Evolutionary conservation across 2,888 invertebrate species (phyloP).

Genomic region (Monopis laevigella): DNA sequence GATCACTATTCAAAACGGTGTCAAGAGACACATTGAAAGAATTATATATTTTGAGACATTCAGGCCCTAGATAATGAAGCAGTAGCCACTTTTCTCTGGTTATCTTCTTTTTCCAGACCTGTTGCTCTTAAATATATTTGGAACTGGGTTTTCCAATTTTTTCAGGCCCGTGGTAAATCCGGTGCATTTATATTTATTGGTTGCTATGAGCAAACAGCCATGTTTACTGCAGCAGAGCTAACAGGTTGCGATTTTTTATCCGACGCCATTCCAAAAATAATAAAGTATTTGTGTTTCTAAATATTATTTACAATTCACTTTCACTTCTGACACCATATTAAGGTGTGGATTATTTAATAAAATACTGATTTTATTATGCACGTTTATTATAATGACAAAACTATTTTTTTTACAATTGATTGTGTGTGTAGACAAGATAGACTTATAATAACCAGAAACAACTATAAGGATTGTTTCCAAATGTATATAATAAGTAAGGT

Average conservation of each 20-base stretch:
- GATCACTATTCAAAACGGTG: neutral
- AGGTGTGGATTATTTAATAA: too few relatives aligned
- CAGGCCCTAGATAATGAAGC: neutral
- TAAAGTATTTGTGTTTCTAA: too few relatives aligned
- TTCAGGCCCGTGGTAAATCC: neutral
- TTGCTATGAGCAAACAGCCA: conserved; percentile 1
- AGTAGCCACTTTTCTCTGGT: conserved; percentile 5
- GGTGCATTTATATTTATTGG: neutral
- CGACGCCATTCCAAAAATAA: neutral
- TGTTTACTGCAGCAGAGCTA: neutral
- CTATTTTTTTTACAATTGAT: too few relatives aligned
- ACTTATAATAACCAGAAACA: too few relatives aligned
- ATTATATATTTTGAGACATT: conserved; percentile 3
- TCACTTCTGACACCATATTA: too few relatives aligned
- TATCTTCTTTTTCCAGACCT: conserved; percentile 11
- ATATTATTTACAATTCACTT: too few relatives aligned
- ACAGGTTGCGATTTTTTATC: neutral
- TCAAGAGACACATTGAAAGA: neutral
- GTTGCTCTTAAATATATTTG: conserved; percentile 11
- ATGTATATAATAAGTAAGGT: too few relatives aligned
- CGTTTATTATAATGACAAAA: too few relatives aligned
- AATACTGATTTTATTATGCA: too few relatives aligned
- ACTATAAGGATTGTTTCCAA: too few relatives aligned
- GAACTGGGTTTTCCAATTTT: conserved; percentile 2
- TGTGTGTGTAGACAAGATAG: too few relatives aligned